These are phyloP conservation scores for Drosophila suboccidentalis DNA, from an alignment of 2,888 invertebrate genomes.

Conservation along the genomic window DNA sequence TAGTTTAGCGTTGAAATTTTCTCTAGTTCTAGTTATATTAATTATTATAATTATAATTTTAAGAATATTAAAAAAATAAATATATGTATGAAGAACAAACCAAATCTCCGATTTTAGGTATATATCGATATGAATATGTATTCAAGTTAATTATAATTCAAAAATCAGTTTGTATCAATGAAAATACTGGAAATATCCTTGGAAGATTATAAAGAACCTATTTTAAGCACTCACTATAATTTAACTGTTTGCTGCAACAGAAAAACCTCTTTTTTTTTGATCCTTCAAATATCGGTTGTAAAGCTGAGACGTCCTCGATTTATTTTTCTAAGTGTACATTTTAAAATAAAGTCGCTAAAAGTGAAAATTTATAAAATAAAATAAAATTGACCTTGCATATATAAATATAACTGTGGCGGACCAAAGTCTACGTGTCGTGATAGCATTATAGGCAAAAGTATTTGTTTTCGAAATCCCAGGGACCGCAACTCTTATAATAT, in stretches of 20 bases:
- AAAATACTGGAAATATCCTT: background rate
- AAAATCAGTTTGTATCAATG: background rate
- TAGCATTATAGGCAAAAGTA: too few species aligned
- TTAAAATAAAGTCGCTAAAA: too few species aligned
- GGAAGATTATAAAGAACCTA: background rate
- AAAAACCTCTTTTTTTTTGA: background rate
- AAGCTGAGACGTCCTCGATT: background rate
- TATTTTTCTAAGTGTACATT: background rate
- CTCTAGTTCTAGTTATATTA: conserved; percentile 24
- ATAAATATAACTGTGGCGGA: background rate
- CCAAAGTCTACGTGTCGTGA: background rate
- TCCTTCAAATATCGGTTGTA: background rate
- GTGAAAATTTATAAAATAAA: too few species aligned
- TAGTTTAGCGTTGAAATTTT: conserved; percentile 32
- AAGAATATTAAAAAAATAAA: background rate
- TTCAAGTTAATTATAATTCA: background rate
- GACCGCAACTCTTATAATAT: too few species aligned
- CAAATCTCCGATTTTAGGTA: background rate
- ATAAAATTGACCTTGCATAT: too few species aligned
- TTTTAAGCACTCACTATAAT: background rate
- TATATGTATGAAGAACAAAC: background rate
- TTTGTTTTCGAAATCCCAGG: too few species aligned
- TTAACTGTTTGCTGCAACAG: background rate
- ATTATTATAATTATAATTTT: conserved; percentile 3
- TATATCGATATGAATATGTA: background rate